Percentiles rank a stretch among this genome's conserved stretches.
These are phyloP conservation scores for Ostrea denselamellosa DNA, from an alignment of 1,140 invertebrate genomes.

Conservation along the genomic window DNA sequence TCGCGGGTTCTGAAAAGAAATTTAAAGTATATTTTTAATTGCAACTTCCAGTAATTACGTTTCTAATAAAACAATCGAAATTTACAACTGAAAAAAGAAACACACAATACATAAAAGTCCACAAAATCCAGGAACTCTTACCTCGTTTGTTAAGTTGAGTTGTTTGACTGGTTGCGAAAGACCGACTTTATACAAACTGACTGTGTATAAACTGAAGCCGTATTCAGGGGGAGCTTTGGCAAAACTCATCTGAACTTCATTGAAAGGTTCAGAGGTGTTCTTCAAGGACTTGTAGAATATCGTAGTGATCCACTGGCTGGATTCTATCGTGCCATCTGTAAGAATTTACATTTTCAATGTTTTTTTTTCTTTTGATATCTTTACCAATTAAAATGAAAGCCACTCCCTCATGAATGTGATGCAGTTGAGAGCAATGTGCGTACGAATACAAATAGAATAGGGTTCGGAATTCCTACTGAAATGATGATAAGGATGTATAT, in stretches of 20 bases:
- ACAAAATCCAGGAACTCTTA: not conserved
- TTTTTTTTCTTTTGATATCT: too few relatives aligned
- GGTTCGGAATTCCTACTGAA: too few relatives aligned
- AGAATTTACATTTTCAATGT: too few relatives aligned
- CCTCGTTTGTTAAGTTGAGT: not conserved
- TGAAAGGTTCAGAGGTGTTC: not conserved
- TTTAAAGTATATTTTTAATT: too few relatives aligned
- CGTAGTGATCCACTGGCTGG: not conserved
- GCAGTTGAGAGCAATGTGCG: too few relatives aligned
- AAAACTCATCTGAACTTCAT: not conserved
- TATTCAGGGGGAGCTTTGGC: not conserved
- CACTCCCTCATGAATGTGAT: too few relatives aligned
- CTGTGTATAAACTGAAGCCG: not conserved
- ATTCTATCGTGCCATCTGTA: not conserved
- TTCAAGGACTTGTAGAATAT: not conserved
- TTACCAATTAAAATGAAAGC: too few relatives aligned
- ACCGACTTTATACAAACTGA: not conserved
- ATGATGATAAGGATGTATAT: too few relatives aligned
- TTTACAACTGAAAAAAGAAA: not conserved
- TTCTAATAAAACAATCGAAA: not conserved
- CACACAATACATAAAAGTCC: not conserved
- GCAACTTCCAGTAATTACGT: not conserved
- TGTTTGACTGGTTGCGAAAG: not conserved
- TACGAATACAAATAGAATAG: too few relatives aligned
- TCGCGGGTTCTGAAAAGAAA: not conserved